Evolutionary conservation across 2,888 invertebrate genomes (phyloP).

Genomic region (Scaptomyza flava): DNA sequence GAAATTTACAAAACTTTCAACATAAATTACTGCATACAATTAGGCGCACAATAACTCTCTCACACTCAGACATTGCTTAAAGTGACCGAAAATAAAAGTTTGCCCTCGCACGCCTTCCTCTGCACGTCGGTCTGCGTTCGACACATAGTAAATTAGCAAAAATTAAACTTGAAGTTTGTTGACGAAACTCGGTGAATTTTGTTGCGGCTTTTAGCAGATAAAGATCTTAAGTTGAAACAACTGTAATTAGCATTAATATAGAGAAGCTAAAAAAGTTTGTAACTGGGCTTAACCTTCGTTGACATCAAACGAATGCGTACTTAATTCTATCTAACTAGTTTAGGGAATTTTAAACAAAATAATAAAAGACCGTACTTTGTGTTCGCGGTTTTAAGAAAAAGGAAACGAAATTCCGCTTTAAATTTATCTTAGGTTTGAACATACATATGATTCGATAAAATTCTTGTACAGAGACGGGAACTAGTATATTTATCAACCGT

Average conservation of each 20-base stretch:
- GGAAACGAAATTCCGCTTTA: background rate
- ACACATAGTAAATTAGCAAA: slow-evolving; percentile 56
- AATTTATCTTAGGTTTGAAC: background rate
- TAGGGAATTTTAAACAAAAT: background rate
- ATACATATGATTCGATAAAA: background rate
- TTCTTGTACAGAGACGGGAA: background rate
- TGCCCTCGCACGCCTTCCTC: slow-evolving; percentile 1
- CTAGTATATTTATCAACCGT: no score
- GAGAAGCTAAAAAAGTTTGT: slow-evolving; percentile 25
- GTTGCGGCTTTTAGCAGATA: slow-evolving; percentile 49
- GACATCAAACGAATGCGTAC: background rate
- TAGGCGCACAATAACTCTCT: slow-evolving; percentile 36
- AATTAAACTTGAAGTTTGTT: slow-evolving; percentile 63
- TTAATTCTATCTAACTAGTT: background rate
- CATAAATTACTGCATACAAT: slow-evolving; percentile 73
- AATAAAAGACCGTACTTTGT: background rate
- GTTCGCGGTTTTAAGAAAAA: background rate
- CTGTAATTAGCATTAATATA: slow-evolving; percentile 63
- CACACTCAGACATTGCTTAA: slow-evolving; percentile 1
- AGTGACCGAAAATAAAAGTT: slow-evolving; percentile 31
- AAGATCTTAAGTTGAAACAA: slow-evolving; percentile 46
- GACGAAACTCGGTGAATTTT: slow-evolving; percentile 43
- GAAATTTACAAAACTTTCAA: slow-evolving; percentile 69
- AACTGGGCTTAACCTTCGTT: background rate
- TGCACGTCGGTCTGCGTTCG: slow-evolving; percentile 13